Base-by-base conservation (phyloP, 2,888 invertebrate species). In the Incurvaria masculella region DNA sequence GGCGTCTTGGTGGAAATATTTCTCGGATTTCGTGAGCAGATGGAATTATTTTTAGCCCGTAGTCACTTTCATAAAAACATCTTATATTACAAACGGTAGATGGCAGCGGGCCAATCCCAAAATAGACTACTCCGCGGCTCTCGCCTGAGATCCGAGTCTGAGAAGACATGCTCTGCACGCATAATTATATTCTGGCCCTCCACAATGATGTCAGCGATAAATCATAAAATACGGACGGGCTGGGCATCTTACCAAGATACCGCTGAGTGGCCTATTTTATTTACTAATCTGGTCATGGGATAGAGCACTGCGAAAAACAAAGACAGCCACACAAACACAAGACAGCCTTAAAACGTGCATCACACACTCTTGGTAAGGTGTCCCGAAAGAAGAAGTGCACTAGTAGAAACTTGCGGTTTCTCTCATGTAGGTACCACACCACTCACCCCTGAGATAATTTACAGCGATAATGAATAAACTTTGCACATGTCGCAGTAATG, bases 11-110 rank as follows among this genome's bases (percentile, higher is more conserved):
- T 41, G 19, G 20, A 41, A 41, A 21, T n/a, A 66, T 61, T 61
- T 75, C 74, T 78, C 78, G 66, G 65, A 69, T 78, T 78, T 73
- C 76, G 73, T 63, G 69, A 72, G 68, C 72, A 72, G 72, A 73
- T 72, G 67, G 64, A 72, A 75, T 74, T 78, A 78, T 78, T 78
- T 78, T 72, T 68, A 78, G 74, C 76, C 64, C 66, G 69, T 71
- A 72, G 71, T 72, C 72, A 70, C 72, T 78, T 78, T 78, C 78
- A 78, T 78, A 78, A 78, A 78, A 78, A 78, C 76, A 69, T 73
- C 73, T 76, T 78, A 78, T 76, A 78, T 74, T 78, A 78, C 76
- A 76, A 78, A 78, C 78, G 72, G 72, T 69, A 67, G 69, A 69
- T 78, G 78, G 78, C 78, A 71, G 55, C 57, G 52, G 68, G 78